These are phyloP conservation scores for Varanus komodoensis DNA, from an alignment of 2,113 vertebrate genomes.

Conservation along the genomic window DNA sequence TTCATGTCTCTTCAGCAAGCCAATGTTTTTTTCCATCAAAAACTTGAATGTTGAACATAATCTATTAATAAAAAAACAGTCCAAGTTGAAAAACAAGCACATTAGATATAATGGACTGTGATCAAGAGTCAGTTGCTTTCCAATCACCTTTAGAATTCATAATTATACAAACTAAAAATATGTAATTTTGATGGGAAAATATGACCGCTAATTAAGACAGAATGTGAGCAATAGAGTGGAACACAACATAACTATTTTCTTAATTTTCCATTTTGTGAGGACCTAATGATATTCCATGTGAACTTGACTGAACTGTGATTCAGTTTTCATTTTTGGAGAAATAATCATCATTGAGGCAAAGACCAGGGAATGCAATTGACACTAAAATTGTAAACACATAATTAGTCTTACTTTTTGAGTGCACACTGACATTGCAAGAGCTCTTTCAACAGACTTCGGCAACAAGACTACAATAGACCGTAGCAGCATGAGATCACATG, in stretches of 20 bases:
- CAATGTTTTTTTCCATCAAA: constrained; percentile 61
- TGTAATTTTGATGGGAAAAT: constrained; percentile 49
- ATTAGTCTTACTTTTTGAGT: constrained; percentile 66
- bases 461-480: constrained; percentile 78
- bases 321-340: constrained; percentile 57
- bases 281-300: constrained; percentile 59
- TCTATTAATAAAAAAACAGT: constrained; percentile 55
- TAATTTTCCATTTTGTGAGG: constrained; percentile 48
- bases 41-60: constrained; percentile 55
- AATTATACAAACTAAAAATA: constrained; percentile 61
- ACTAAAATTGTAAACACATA: constrained; percentile 77
- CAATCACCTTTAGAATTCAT: constrained; percentile 52
- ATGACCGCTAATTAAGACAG: constrained; percentile 58
- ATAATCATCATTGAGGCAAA: constrained; percentile 77
- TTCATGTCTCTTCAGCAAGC: constrained; percentile 63
- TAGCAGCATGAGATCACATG: constrained; percentile 79
- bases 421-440: constrained; percentile 72
- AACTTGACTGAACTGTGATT: constrained; percentile 64
- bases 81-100: constrained; percentile 50
- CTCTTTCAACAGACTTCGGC: constrained; percentile 75
- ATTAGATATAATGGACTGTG: constrained; percentile 49
- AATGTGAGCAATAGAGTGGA: constrained; percentile 65
- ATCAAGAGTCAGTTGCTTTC: constrained; percentile 64
- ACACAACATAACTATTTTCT: constrained; percentile 62
- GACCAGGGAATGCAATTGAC: constrained; percentile 82